Evolutionary conservation across 1,140 invertebrate genomes (phyloP), one percentile per base, ranked within the genome.

Genomic region (Mycetomoellerius zeteki): DNA sequence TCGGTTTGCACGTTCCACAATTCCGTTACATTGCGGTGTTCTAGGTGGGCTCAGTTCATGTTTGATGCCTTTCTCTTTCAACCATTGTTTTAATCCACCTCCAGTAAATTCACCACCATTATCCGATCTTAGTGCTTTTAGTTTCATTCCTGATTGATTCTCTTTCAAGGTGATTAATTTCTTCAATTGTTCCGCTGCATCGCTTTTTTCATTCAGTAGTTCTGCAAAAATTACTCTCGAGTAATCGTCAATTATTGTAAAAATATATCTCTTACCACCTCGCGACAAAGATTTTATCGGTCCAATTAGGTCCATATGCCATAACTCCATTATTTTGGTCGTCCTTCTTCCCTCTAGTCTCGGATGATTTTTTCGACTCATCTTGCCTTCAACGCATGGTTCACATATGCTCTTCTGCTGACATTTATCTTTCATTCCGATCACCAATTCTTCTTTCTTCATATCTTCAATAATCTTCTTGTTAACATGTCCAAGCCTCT

Each of bases 11-110:
- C 67, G 27, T 24, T 84, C 80, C 3, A 56, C 67, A 2, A 62
- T 30, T n/a, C 21, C 80, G 12, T 84, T 84, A 16, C 67, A 72
- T 16, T 71, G 69, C 14, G 67, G 67, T 0, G 56, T 73, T 52
- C 27, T 84, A 0, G 56, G 4, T 0, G 81, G 56, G 14, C 52
- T 84, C 2, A 84, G 62, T 27, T 84, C 54, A 8, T 84, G 69
- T 14, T 50, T 84, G 7, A 84, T 84, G 1, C 69, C 56, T 0
- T 64, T 84, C 0, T 47, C 1, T 3, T 2, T 47, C 0, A 56
- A 7, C 21, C 73, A 77, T 6, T 62, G 14, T 47, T 27, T 0
- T 7, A 77, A 47, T 0, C 19, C 6, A 0, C 0, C 47, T 19
- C 21, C 56, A 2, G 6, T 27, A 47, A 77, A 77, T n/a, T 77